Base-by-base conservation (phyloP, 2,113 vertebrate genomes). In the Limanda limanda region DNA sequence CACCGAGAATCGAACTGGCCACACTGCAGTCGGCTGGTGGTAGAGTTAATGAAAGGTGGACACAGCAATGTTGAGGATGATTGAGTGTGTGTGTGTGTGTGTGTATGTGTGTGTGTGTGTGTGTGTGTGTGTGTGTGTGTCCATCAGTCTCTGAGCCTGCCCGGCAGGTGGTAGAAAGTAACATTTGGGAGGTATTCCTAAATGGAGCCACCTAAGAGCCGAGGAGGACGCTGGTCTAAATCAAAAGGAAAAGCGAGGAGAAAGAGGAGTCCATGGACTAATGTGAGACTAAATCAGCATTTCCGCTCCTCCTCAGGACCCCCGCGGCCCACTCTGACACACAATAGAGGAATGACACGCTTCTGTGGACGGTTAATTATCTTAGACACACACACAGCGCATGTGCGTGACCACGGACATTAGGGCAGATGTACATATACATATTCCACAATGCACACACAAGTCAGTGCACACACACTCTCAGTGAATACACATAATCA, bases 1-100 rank as follows among this genome's bases (percentile, higher is more conserved):
- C 93, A 88, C 93, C 93, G 59, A 64, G 71, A 77, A 67, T 62
- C 8, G 21, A 68, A 62, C 54, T 1, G 45, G 54, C 47, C 24
- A 23, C 59, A 23, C 64, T 37, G 79, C 14, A 83, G 94, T 93
- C 94, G 95, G 95, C 91, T 89, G 92, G 93, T 92, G 85, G 92
- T 89, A 89, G 93, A 93, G 93, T 90, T 92, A 88, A 91, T 81
- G 89, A 79, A 89, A 82, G 92, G 92, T 90, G 89, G 91, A 67
- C 71, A 47, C 5, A 54, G 56, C 67, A 63, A 48, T 25, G 72
- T 65, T 74, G 59, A 61, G 35, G 31, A 9, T 37, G 35, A 61
- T 47, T 37, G 58, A 35, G 18, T 20, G 31, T 37, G 57, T 66
- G 24, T 71, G 58, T 48, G 51, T 40, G 56, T 86, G 72, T 66